Conservation (phyloP, 2,888 invertebrate species). For the Pachydiplax longipennis region DNA sequence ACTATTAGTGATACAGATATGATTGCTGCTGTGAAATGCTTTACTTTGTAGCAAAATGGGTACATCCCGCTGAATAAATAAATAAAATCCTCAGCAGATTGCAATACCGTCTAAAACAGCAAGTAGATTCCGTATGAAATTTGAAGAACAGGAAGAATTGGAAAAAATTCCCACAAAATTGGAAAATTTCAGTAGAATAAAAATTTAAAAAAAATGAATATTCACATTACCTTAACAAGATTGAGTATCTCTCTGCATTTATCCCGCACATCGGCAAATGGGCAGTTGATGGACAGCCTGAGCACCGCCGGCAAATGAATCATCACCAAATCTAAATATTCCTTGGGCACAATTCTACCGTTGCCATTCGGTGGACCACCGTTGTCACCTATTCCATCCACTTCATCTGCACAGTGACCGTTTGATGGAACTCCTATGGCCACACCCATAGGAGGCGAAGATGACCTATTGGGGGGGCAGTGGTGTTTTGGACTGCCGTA, state of each 20-base stretch:
- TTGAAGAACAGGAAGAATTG: no score
- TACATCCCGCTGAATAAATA: no score
- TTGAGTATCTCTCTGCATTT: constrained; percentile 66
- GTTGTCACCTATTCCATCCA: not conserved
- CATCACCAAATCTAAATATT: constrained; percentile 64
- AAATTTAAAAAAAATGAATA: not conserved
- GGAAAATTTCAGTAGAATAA: no score
- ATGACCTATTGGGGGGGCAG: constrained; percentile 54
- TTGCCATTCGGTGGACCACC: constrained; percentile 17
- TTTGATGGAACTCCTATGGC: constrained; percentile 56
- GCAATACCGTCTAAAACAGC: no score
- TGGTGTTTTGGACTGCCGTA: constrained; percentile 63
- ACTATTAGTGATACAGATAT: no score
- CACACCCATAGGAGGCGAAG: constrained; percentile 56
- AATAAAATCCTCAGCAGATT: no score
- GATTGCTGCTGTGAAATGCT: no score
- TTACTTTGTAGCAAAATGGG: no score
- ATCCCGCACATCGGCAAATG: constrained; percentile 67
- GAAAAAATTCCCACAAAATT: no score
- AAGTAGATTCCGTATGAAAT: no score
- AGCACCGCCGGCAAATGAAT: constrained; percentile 67
- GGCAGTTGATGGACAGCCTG: constrained; percentile 66
- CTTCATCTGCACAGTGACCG: constrained; percentile 46
- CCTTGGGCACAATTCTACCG: constrained; percentile 51
- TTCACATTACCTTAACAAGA: constrained; percentile 64